These are phyloP conservation scores for Melanotaenia pygmaea DNA, from an alignment of 2,797 vertebrate genomes.

Conservation along the genomic window DNA sequence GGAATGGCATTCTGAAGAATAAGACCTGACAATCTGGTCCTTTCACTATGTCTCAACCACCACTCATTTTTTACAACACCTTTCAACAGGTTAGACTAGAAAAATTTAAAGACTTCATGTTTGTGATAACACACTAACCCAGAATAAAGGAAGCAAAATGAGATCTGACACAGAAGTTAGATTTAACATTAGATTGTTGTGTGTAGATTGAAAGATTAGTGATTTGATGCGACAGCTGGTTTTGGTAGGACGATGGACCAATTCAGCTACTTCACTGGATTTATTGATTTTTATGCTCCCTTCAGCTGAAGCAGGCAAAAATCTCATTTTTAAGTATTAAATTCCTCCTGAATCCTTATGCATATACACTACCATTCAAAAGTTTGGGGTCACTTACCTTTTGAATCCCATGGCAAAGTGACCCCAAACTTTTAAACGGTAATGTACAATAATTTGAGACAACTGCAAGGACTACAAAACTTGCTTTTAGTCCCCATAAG, in stretches of 20 bases:
- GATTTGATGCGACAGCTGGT: conserved; percentile 31
- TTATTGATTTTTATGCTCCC: neutral
- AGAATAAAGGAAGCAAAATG: neutral
- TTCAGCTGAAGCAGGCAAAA: conserved; percentile 2
- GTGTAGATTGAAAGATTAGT: conserved; percentile 12
- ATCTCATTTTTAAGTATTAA: neutral
- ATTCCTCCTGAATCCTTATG: neutral
- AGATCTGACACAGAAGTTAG: neutral
- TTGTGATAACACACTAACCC: neutral
- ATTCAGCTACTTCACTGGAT: neutral
- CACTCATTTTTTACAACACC: neutral
- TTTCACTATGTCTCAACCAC: conserved; percentile 52
- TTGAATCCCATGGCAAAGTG: no score
- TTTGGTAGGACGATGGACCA: conserved; percentile 8
- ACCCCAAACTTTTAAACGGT: no score
- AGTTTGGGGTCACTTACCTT: no score
- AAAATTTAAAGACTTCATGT: neutral
- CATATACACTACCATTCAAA: no score
- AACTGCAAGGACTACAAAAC: no score
- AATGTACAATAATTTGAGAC: no score
- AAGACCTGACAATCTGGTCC: conserved; percentile 73
- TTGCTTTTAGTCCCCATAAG: no score
- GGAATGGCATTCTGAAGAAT: conserved; percentile 47
- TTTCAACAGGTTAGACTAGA: conserved; percentile 9
- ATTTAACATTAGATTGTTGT: neutral